Conservation (phyloP, 1,140 invertebrate species). For the Hyposmocoma kahamanoa region DNA sequence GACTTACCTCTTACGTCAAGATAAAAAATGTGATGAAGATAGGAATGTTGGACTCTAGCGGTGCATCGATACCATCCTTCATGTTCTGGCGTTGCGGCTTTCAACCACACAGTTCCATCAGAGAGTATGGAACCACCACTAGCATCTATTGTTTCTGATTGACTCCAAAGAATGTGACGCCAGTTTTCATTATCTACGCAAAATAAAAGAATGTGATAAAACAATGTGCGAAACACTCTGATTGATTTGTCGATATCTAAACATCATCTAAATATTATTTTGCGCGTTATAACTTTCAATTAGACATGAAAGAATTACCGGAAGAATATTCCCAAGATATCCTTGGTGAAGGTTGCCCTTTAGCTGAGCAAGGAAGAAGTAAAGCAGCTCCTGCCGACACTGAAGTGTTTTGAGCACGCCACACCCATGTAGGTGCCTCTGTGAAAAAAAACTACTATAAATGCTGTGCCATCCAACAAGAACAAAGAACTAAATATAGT, state of each 20-base stretch:
- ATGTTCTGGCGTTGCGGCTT: conserved; percentile 76
- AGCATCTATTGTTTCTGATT: conserved; percentile 38
- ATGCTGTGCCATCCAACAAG: conserved; percentile 41
- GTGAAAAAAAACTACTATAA: conserved; percentile 52
- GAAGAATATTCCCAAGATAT: conserved; percentile 63
- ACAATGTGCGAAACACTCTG: too few species aligned
- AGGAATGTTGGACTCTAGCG: conserved; percentile 85
- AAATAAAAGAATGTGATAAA: too few species aligned
- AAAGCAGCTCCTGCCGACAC: conserved; percentile 58
- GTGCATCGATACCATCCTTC: conserved; percentile 90
- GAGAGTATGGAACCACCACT: conserved; percentile 48
- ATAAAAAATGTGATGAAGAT: conserved; percentile 83
- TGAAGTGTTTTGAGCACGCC: conserved; percentile 62
- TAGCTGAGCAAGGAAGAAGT: conserved; percentile 57
- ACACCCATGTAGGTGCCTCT: conserved; percentile 62
- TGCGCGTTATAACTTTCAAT: too few species aligned
- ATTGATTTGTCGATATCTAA: too few species aligned
- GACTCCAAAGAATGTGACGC: conserved; percentile 58
- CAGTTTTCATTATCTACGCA: conserved; percentile 53
- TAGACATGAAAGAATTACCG: conserved; percentile 37
- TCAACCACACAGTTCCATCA: conserved; percentile 72
- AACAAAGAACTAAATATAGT: conserved; percentile 5
- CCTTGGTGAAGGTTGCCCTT: conserved; percentile 54
- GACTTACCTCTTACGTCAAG: conserved; percentile 84
- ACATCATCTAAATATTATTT: too few species aligned